Percentiles rank a stretch among this genome's conserved stretches.
Conservation (phyloP, 2,113 vertebrate genomes). For the Pantherophis guttatus region DNA sequence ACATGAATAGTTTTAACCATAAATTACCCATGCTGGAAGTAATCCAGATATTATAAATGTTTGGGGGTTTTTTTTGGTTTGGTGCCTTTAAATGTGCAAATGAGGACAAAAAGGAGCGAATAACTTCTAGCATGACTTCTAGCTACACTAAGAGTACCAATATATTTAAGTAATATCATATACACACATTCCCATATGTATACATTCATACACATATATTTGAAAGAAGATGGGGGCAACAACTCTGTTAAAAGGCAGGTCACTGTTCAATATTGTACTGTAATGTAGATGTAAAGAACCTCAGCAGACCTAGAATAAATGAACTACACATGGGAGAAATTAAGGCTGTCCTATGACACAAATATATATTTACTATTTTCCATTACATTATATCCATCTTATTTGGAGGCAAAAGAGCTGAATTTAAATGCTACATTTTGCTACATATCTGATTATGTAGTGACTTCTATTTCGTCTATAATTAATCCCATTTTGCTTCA, state of each 20-base stretch:
- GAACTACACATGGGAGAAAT: neutral
- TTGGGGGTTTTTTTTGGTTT: too few relatives aligned
- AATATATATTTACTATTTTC: neutral
- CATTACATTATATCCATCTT: neutral
- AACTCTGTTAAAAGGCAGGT: neutral
- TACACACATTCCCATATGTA: neutral
- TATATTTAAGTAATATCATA: neutral
- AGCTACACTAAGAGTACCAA: neutral
- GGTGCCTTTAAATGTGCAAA: neutral
- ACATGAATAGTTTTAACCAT: neutral
- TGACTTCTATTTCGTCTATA: neutral
- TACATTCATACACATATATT: neutral
- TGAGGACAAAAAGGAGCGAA: neutral
- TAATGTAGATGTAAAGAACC: neutral
- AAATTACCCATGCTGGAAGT: neutral
- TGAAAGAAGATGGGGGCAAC: neutral
- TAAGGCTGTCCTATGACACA: neutral
- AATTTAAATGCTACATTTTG: neutral
- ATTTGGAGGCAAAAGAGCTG: too few relatives aligned
- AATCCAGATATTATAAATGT: neutral
- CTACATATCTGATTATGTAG: neutral
- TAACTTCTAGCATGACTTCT: neutral
- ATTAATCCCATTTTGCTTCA: neutral
- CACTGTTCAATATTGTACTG: neutral
- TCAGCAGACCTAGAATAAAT: neutral